A percentile compares a stretch with the other conserved stretches of the same genome.
Conservation (phyloP, 2,888 invertebrate species). For the Lycia hirtaria region DNA sequence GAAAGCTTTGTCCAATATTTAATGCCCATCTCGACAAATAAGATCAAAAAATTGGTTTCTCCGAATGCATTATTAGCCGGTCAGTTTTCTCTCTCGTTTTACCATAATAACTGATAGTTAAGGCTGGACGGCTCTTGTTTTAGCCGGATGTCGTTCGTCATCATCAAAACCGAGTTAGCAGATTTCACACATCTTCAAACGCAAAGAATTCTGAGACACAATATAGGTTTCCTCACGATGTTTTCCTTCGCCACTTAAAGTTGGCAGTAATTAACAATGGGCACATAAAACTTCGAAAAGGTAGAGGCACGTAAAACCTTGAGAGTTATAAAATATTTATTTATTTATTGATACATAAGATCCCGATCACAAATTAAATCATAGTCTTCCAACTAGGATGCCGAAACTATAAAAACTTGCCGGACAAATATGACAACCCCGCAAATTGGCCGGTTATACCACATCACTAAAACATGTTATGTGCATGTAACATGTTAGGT, state of each 20-base stretch:
- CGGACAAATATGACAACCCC: background rate
- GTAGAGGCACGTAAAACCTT: no score
- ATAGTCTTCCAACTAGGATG: no score
- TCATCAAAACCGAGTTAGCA: background rate
- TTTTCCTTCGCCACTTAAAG: no score
- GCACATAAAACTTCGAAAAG: no score
- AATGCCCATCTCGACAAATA: conserved; percentile 22
- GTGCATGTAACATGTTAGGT: background rate
- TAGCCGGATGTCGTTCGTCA: conserved; percentile 5
- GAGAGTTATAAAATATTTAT: background rate
- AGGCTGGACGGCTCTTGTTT: background rate
- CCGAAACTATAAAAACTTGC: no score
- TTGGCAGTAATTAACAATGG: no score
- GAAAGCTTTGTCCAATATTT: conserved; percentile 24
- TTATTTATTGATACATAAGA: no score
- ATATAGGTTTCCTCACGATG: no score
- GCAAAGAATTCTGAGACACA: background rate
- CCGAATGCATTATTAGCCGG: conserved; percentile 20
- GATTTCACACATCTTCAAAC: background rate
- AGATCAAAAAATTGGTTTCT: conserved; percentile 29
- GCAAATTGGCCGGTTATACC: background rate
- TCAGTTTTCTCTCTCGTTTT: conserved; percentile 33
- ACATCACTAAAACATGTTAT: background rate
- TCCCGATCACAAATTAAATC: no score
- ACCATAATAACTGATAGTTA: background rate